A percentile compares a stretch with the other conserved stretches of the same genome.
These are phyloP conservation scores for Cetonia aurata DNA, from an alignment of 2,888 invertebrate species.

Conservation along the genomic window DNA sequence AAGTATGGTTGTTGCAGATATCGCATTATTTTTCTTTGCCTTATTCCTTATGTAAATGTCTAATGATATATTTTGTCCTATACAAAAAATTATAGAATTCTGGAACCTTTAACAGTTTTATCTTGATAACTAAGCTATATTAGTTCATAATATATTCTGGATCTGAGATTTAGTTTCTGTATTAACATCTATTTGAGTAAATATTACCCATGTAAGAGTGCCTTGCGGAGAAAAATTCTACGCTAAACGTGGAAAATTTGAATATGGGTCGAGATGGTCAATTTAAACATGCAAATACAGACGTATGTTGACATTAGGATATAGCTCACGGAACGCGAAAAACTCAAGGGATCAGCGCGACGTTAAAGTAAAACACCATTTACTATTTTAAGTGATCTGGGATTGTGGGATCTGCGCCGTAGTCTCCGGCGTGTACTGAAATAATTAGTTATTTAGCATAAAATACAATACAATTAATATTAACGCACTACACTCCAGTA, in stretches of 20 bases:
- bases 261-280: conserved; percentile 38
- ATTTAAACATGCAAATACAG: conserved; percentile 46
- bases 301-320: conserved; percentile 44
- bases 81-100: too few relatives aligned
- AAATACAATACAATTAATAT: conserved; percentile 62
- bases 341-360: conserved; percentile 46
- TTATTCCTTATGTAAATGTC: too few relatives aligned
- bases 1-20: too few relatives aligned
- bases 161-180: too few relatives aligned
- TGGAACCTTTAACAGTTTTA: too few relatives aligned
- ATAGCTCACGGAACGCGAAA: conserved; percentile 47
- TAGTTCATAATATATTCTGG: too few relatives aligned
- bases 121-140: too few relatives aligned
- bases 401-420: conserved; percentile 55
- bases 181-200: too few relatives aligned
- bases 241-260: conserved; percentile 15
- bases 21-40: too few relatives aligned
- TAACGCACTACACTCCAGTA: conserved; percentile 53
- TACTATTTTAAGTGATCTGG: conserved; percentile 61
- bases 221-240: background rate
- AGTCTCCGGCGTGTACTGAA: conserved; percentile 59
- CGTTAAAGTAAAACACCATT: conserved; percentile 58
- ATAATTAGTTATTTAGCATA: conserved; percentile 62
- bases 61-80: too few relatives aligned
- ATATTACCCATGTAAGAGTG: too few relatives aligned